Evolutionary conservation across 2,113 vertebrate species (phyloP).

Genomic region (Oxyruncus cristatus): DNA sequence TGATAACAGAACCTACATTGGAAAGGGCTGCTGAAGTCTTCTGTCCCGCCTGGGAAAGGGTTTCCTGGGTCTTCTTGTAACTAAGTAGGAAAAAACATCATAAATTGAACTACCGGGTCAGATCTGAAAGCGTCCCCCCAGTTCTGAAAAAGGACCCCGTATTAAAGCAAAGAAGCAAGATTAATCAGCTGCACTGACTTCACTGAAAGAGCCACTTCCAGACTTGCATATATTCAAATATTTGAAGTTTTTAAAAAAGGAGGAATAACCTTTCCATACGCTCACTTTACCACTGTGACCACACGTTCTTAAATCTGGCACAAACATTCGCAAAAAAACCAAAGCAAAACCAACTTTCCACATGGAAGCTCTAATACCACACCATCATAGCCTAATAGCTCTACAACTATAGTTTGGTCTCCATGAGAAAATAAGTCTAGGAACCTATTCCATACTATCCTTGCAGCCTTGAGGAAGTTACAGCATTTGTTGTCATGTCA

Average conservation of each 20-base stretch:
- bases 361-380: neutral
- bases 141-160: neutral
- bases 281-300: neutral
- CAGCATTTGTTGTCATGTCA: fast-evolving
- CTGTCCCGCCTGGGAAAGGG: conserved; percentile 91
- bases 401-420: neutral
- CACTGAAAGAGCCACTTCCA: neutral
- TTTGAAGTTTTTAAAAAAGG: neutral
- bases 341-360: neutral
- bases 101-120: neutral
- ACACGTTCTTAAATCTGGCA: neutral
- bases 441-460: neutral
- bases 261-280: neutral
- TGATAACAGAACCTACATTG: conserved; percentile 89
- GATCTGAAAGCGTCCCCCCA: neutral
- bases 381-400: neutral
- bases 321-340: neutral
- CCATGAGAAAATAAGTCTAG: neutral
- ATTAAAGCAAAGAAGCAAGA: neutral
- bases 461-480: neutral
- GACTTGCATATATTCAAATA: neutral
- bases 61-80: conserved; percentile 98
- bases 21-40: conserved; percentile 91
- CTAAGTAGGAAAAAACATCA: conserved; percentile 60
- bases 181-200: neutral